These are phyloP conservation scores for Platichthys stellatus DNA, from an alignment of 2,113 vertebrate genomes.

Conservation along the genomic window DNA sequence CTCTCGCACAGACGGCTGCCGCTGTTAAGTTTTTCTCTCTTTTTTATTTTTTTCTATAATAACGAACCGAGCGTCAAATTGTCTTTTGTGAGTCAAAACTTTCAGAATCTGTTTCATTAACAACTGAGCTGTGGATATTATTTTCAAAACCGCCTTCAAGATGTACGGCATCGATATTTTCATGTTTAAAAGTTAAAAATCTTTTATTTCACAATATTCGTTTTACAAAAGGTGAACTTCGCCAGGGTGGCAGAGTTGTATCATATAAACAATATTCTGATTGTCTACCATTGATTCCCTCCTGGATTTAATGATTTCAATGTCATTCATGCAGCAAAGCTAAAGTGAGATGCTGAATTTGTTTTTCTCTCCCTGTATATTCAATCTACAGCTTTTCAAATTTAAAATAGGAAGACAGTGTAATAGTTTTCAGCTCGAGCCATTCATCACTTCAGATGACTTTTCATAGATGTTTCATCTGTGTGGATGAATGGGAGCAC, in stretches of 20 bases:
- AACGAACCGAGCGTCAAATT: neutral
- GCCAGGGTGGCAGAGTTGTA: too few relatives aligned
- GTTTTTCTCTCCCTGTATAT: neutral
- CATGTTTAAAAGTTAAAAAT: too few relatives aligned
- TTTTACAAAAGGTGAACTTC: too few relatives aligned
- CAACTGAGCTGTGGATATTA: neutral
- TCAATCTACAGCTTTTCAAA: neutral
- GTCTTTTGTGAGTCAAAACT: slow-evolving; percentile 14
- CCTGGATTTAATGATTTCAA: neutral
- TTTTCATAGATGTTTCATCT: neutral
- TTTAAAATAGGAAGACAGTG: neutral
- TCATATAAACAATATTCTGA: neutral
- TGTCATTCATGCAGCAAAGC: neutral
- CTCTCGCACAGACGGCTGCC: slow-evolving; percentile 14
- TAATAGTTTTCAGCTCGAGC: neutral
- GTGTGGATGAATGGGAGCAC: neutral
- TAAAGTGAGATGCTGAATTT: neutral
- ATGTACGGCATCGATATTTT: neutral
- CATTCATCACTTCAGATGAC: neutral
- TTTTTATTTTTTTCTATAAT: neutral
- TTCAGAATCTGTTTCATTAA: slow-evolving; percentile 29
- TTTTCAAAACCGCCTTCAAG: neutral
- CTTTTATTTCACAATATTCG: too few relatives aligned
- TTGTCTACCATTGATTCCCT: neutral
- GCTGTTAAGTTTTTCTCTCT: neutral